These are phyloP conservation scores for Ailurus styani DNA, from an alignment of 2,113 vertebrate genomes.

Conservation along the genomic window DNA sequence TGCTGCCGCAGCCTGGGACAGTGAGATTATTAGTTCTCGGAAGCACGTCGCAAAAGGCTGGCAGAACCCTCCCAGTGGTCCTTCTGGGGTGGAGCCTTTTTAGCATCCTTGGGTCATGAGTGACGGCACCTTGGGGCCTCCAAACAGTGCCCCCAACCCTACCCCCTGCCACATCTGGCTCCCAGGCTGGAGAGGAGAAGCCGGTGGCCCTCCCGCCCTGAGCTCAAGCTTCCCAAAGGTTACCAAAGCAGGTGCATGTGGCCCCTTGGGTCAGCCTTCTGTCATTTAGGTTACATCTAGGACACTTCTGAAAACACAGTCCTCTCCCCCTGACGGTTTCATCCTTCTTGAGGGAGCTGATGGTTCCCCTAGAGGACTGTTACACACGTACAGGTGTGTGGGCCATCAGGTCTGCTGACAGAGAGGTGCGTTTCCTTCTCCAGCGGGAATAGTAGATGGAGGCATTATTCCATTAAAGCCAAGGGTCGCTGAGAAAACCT, in stretches of 20 bases:
- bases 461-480: not conserved
- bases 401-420: accelerated
- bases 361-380: accelerated
- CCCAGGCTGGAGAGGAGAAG: not conserved
- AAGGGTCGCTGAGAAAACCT: accelerated
- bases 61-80: accelerated
- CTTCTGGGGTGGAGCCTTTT: not conserved
- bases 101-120: not conserved
- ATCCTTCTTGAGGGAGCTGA: not conserved
- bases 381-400: accelerated
- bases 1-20: not conserved
- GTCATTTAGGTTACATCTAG: not conserved
- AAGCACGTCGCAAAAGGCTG: not conserved
- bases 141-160: accelerated
- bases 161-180: accelerated
- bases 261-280: accelerated
- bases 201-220: not conserved
- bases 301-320: accelerated
- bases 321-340: not conserved
- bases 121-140: accelerated
- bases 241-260: not conserved
- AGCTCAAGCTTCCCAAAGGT: not conserved
- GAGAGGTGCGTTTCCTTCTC: accelerated
- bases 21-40: not conserved
- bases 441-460: accelerated